These are phyloP conservation scores for Anser brachyrhynchus DNA, from an alignment of 2,113 vertebrate species.

Conservation along the genomic window DNA sequence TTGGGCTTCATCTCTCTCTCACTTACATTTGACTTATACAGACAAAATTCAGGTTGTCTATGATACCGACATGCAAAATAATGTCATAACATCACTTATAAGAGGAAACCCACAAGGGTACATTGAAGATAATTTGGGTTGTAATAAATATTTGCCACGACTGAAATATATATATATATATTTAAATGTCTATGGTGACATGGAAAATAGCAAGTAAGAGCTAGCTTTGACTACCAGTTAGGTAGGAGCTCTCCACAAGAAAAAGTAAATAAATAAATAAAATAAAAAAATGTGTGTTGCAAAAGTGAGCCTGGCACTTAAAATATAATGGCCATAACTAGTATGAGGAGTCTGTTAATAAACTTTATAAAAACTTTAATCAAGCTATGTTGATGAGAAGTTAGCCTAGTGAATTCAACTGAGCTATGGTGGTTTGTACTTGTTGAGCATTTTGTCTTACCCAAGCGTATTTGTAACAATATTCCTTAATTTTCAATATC, in stretches of 20 bases:
- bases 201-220: neutral
- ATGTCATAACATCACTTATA: neutral
- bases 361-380: neutral
- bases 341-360: neutral
- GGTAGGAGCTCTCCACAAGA: neutral
- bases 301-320: neutral
- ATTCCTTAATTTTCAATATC: neutral
- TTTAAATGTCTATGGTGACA: neutral
- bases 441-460: neutral
- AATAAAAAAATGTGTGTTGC: neutral
- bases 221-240: neutral
- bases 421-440: neutral
- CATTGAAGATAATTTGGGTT: neutral
- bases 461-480: neutral
- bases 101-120: neutral
- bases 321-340: neutral
- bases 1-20: neutral
- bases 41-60: neutral
- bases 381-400: neutral
- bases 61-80: neutral
- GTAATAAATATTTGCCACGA: neutral
- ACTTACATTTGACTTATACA: neutral
- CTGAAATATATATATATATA: neutral
- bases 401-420: neutral
- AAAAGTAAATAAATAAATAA: too few relatives aligned